phyloP scores from a whole-genome alignment of 2,888 invertebrate species.

The Tetramorium bicarinatum region DNA sequence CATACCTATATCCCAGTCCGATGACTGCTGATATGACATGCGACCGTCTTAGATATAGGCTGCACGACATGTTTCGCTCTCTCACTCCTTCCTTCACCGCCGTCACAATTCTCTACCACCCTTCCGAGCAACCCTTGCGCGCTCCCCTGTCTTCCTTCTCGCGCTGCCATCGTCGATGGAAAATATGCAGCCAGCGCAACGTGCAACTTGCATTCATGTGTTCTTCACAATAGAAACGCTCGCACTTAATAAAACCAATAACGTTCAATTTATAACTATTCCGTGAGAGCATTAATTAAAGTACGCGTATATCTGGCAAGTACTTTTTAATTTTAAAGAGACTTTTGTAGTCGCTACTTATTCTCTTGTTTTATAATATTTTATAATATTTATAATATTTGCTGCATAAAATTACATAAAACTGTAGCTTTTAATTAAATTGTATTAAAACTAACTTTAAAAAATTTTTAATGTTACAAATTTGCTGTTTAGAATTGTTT shows the following conservation, averaged over 20 bases:
- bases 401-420: not conserved
- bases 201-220: slow-evolving; percentile 55
- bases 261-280: not conserved
- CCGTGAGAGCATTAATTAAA: not conserved
- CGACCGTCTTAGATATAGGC: slow-evolving; percentile 85
- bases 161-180: slow-evolving; percentile 64
- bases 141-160: slow-evolving; percentile 57
- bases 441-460: not conserved
- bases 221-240: slow-evolving; percentile 41
- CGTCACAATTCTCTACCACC: slow-evolving; percentile 59
- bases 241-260: slow-evolving; percentile 25
- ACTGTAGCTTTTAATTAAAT: not conserved
- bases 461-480: not conserved
- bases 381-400: slow-evolving; percentile 2
- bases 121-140: slow-evolving; percentile 46
- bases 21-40: slow-evolving; percentile 87
- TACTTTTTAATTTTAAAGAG: not conserved
- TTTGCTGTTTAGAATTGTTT: not conserved
- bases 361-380: not conserved
- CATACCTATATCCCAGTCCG: slow-evolving; percentile 85
- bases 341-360: not conserved
- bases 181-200: slow-evolving; percentile 60
- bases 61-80: slow-evolving; percentile 81
- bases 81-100: not conserved
- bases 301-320: not conserved